Percentiles rank a stretch among this genome's conserved stretches.
These are phyloP conservation scores for Gobius niger DNA, from an alignment of 2,113 vertebrate species.

Conservation along the genomic window DNA sequence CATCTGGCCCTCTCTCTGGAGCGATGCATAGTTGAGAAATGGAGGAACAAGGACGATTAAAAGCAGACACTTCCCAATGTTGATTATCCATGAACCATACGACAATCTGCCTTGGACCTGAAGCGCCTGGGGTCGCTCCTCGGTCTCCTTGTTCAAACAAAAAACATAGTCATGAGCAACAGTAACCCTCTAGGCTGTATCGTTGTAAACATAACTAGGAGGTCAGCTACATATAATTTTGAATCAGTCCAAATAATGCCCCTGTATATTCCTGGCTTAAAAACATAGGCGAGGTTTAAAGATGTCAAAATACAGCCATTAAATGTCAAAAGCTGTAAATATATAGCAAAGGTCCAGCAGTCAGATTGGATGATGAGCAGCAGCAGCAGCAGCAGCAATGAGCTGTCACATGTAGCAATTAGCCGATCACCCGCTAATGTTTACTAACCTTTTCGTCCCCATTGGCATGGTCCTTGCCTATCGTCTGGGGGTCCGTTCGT, in stretches of 20 bases:
- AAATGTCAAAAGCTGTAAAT: background rate
- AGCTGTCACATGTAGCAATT: background rate
- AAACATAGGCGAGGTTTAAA: too few species aligned
- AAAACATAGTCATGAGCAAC: background rate
- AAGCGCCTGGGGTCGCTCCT: constrained; percentile 3
- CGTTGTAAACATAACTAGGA: too few species aligned
- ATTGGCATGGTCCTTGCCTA: constrained; percentile 28
- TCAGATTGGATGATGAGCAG: background rate
- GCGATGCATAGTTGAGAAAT: constrained; percentile 81
- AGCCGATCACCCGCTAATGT: background rate
- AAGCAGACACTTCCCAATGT: constrained; percentile 74
- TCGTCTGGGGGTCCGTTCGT: constrained; percentile 58
- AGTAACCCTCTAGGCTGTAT: background rate
- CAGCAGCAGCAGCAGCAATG: too few species aligned
- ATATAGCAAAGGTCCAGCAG: background rate
- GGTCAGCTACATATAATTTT: too few species aligned
- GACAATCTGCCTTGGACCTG: constrained; percentile 31
- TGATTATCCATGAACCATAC: constrained; percentile 62
- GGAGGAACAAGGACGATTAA: constrained; percentile 77
- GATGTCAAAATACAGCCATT: background rate
- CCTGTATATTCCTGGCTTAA: too few species aligned
- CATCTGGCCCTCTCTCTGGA: constrained; percentile 79
- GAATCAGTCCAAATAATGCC: too few species aligned
- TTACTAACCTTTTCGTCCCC: constrained; percentile 59
- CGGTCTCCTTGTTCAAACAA: constrained; percentile 28